Evolutionary conservation across 2,888 invertebrate genomes (phyloP).

Genomic region (Thera obeliscata): DNA sequence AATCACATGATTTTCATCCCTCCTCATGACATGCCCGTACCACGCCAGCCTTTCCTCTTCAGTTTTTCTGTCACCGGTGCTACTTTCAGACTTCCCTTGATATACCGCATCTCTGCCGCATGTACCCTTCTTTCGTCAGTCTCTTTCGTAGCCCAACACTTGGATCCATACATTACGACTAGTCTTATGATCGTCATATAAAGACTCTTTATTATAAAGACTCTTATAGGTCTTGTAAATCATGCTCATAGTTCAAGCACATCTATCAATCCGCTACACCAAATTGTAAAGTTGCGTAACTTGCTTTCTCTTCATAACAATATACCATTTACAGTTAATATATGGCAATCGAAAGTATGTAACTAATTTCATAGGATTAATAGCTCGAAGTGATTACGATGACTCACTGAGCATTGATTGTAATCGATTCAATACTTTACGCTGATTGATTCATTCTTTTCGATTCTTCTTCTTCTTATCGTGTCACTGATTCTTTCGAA

Average conservation of each 20-base stretch:
- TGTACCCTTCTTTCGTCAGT: no score
- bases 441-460: slow-evolving; percentile 5
- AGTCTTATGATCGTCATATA: no score
- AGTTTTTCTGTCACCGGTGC: no score
- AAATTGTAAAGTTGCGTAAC: slow-evolving; percentile 34
- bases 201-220: background rate
- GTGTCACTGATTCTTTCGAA: no score
- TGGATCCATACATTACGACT: no score
- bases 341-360: slow-evolving; percentile 40
- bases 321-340: slow-evolving; percentile 24
- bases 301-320: slow-evolving; percentile 42
- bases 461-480: no score
- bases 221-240: background rate
- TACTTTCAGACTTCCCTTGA: no score
- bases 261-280: slow-evolving; percentile 24
- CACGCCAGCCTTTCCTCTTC: no score
- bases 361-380: slow-evolving; percentile 24
- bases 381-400: slow-evolving; percentile 20
- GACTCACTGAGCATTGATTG: slow-evolving; percentile 17
- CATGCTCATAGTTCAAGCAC: slow-evolving; percentile 4
- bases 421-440: slow-evolving; percentile 6
- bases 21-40: no score
- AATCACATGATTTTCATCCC: no score
- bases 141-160: no score
- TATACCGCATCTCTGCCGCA: no score